A percentile compares a stretch with the other conserved stretches of the same genome.
These are phyloP conservation scores for Aurelia aurita complex sp. Pacific DNA, from an alignment of 30 jellyfish, hydroid and myxozoan species.

Conservation along the genomic window DNA sequence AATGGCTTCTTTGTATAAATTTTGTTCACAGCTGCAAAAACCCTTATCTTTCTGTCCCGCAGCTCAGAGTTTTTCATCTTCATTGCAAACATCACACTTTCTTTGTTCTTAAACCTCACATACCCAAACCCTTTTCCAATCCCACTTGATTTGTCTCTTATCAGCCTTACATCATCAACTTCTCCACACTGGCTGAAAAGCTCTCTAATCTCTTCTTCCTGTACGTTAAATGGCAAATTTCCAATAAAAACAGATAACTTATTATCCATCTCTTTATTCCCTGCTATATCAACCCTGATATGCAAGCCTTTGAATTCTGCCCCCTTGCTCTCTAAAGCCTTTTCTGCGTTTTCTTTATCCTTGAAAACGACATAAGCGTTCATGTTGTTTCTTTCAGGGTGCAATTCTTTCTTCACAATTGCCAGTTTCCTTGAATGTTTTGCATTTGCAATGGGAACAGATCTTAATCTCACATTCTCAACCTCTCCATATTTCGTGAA, in stretches of 20 bases:
- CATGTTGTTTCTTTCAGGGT: slow-evolving; percentile 84
- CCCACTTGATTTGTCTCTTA: slow-evolving; percentile 79
- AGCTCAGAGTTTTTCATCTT: slow-evolving; percentile 51
- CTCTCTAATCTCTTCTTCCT: slow-evolving; percentile 80
- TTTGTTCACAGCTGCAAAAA: slow-evolving; percentile 27
- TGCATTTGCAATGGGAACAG: slow-evolving; percentile 73
- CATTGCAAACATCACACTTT: slow-evolving; percentile 52
- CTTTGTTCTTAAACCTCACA: slow-evolving; percentile 42
- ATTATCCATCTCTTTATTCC: slow-evolving; percentile 46
- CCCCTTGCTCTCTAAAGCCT: slow-evolving; percentile 70
- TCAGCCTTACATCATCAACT: slow-evolving; percentile 77
- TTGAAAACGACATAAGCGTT: slow-evolving; percentile 89
- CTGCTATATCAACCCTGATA: slow-evolving; percentile 54
- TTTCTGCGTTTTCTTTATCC: slow-evolving; percentile 48
- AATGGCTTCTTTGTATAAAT: slow-evolving; percentile 22
- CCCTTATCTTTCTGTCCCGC: slow-evolving; percentile 39
- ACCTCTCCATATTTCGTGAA: slow-evolving; percentile 69
- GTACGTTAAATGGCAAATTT: slow-evolving; percentile 81
- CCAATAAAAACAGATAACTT: slow-evolving; percentile 79
- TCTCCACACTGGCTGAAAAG: slow-evolving; percentile 86
- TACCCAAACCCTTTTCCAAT: slow-evolving; percentile 96
- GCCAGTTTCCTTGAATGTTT: slow-evolving; percentile 41
- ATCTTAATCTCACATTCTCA: slow-evolving; percentile 77
- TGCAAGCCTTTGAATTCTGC: slow-evolving; percentile 35
- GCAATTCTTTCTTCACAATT: slow-evolving; percentile 44